A percentile compares a stretch with the other conserved stretches of the same genome.
phyloP scores from a whole-genome alignment of 2,888 invertebrate species.

The Rhamnusium bicolor region DNA sequence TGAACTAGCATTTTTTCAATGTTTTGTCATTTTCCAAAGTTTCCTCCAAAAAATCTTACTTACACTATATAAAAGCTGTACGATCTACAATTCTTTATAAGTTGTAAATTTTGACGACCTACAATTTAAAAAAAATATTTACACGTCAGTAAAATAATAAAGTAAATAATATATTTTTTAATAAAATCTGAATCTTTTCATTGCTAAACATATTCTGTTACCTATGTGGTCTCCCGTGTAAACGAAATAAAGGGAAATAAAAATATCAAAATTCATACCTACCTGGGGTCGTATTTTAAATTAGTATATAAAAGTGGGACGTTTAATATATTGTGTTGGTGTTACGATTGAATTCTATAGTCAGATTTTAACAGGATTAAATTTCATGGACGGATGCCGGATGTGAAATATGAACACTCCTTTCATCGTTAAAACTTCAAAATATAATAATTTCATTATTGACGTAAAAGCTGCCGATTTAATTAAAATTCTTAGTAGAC shows the following conservation, averaged over 20 bases:
- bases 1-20: too few species aligned
- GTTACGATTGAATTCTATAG: slow-evolving; percentile 11
- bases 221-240: background rate
- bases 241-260: background rate
- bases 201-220: background rate
- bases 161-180: background rate
- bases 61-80: too few species aligned
- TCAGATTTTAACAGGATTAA: slow-evolving; percentile 11
- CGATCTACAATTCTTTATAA: too few species aligned
- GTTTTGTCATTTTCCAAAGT: too few species aligned
- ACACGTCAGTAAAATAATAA: background rate
- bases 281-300: background rate
- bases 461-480: background rate
- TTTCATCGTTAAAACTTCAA: slow-evolving; percentile 5
- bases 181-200: background rate
- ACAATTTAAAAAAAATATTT: too few species aligned
- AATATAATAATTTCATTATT: slow-evolving; percentile 3
- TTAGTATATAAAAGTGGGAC: background rate
- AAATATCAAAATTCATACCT: slow-evolving; percentile 12
- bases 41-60: too few species aligned
- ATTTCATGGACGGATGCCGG: slow-evolving; percentile 5
- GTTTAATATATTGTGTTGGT: slow-evolving; percentile 7
- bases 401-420: slow-evolving; percentile 12
- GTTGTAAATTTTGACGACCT: too few species aligned
- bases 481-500: slow-evolving; percentile 9